Base-by-base conservation (phyloP, 2,797 vertebrate species). In the Sebastes nivosus region DNA sequence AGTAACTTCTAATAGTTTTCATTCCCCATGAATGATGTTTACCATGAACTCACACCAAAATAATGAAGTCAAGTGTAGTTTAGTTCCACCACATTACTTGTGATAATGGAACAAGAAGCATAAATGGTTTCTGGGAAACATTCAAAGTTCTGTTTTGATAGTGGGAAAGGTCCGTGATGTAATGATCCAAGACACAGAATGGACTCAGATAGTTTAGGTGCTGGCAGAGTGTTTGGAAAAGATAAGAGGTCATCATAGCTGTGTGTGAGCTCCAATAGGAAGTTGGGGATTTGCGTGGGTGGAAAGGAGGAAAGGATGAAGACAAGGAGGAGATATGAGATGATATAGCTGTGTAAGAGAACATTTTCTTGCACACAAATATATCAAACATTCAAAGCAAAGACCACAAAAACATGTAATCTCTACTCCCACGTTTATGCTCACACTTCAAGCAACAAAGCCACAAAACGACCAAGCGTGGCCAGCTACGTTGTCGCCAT, bases 241-340 rank as follows among this genome's bases (percentile, higher is more conserved):
- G 68, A 80, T 65, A 80, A 69, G 73, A 65, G 73, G 52, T 58
- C 70, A 59, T 63, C 70, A 59, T 5, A 64, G 46, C 30, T 69
- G 65, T 67, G 64, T 8, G 24, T 3, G 36, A 27, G 61, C 52
- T 38, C 16, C 14, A 52, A 54, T 60, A 70, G 74, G 67, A 82
- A 65, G 63, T 75, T 25, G 22, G 52, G 38, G 60, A 66, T 70
- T 77, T 61, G 74, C 8, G 11, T 68, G 78, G n/a, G 30, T 42
- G 68, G 55, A 67, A n/a, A 22, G 24, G 70, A 81, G 75, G 60
- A 78, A n/a, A 59, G 60, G 63, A 79, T 52, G 71, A 75, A 58
- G 61, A 72, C 55, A 65, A 22, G 68, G 6, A 54, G 27, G 16
- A 67, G 70, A 75, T 67, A 72, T 9, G 79, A 74, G 46, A 65